Percentiles rank a stretch among this genome's conserved stretches.
These are phyloP conservation scores for Oncorhynchus keta DNA, from an alignment of 2,113 vertebrate genomes.

Conservation along the genomic window DNA sequence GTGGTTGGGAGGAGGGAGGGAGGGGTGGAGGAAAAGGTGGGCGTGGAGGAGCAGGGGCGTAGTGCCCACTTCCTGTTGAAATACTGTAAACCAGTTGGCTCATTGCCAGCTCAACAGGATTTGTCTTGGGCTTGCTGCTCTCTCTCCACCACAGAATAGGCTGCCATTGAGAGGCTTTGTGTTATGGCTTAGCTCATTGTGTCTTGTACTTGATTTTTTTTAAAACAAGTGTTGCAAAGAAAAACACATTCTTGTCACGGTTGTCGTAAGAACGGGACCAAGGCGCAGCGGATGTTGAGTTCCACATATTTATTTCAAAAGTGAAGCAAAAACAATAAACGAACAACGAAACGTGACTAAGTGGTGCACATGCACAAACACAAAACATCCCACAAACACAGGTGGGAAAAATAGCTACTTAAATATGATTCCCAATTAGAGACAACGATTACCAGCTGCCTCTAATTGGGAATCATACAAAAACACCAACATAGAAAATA, in stretches of 20 bases:
- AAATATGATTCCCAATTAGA: too few species aligned
- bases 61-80: conserved; percentile 83
- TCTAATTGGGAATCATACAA: too few species aligned
- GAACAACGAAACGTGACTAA: too few species aligned
- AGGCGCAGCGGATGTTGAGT: too few species aligned
- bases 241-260: background rate
- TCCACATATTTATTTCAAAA: too few species aligned
- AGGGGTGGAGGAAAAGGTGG: conserved; percentile 55
- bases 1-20: conserved; percentile 75
- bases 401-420: too few species aligned
- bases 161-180: conserved; percentile 50
- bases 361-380: too few species aligned
- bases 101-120: conserved; percentile 60
- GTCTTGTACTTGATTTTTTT: conserved; percentile 46
- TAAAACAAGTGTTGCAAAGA: background rate
- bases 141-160: conserved; percentile 57
- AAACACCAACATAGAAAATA: too few species aligned
- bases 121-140: conserved; percentile 48
- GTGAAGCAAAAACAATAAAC: too few species aligned
- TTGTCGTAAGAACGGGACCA: too few species aligned
- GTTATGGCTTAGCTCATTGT: conserved; percentile 60
- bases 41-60: conserved; percentile 63
- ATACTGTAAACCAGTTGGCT: conserved; percentile 60
- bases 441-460: too few species aligned
- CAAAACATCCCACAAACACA: too few species aligned